phyloP scores from a whole-genome alignment of 1,140 invertebrate genomes.

The Vanessa tameamea region DNA sequence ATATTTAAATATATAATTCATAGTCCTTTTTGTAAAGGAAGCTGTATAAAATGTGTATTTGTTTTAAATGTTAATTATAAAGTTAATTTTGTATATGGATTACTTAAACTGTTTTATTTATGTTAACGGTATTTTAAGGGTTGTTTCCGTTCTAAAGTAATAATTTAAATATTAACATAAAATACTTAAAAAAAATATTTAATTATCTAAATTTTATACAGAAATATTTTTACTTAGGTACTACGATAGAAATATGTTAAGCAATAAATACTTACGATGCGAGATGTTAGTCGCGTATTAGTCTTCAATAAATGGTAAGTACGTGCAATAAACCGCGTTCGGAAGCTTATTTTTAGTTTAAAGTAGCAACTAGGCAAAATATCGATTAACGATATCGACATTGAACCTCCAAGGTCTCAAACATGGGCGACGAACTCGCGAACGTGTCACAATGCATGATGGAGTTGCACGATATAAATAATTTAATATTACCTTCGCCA shows the following conservation, averaged over 20 bases:
- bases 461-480: conserved; percentile 17
- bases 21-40: not conserved
- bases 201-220: too few species aligned
- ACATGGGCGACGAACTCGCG: conserved; percentile 6
- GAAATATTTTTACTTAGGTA: too few species aligned
- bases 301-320: not conserved
- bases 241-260: too few species aligned
- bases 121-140: too few species aligned
- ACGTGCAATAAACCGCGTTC: conserved; percentile 12
- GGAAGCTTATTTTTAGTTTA: conserved; percentile 12
- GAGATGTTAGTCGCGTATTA: not conserved
- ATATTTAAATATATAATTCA: not conserved
- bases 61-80: not conserved
- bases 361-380: conserved; percentile 50
- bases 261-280: too few species aligned
- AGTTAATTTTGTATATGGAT: too few species aligned
- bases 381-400: conserved; percentile 55
- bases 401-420: conserved; percentile 65
- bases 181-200: too few species aligned
- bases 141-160: too few species aligned
- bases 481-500: conserved; percentile 21
- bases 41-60: not conserved
- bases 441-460: conserved; percentile 36
- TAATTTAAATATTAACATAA: too few species aligned
- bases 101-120: too few species aligned